These are phyloP conservation scores for Sicus ferrugineus DNA, from an alignment of 2,888 invertebrate genomes.

Conservation along the genomic window DNA sequence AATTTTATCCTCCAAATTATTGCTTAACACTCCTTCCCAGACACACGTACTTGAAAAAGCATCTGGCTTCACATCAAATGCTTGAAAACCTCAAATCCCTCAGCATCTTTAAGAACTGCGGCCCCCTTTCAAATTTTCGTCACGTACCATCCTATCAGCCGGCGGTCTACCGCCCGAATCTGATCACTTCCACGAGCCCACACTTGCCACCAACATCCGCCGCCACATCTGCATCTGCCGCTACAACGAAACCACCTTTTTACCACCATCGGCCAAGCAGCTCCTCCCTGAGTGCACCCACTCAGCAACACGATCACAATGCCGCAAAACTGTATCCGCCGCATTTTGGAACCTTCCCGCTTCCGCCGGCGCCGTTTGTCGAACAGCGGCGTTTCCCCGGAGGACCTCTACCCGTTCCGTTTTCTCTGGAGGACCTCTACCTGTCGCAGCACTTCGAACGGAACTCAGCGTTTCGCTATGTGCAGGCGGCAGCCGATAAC, in stretches of 20 bases:
- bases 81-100: constrained; percentile 57
- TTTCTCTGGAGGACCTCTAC: constrained; percentile 61
- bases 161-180: constrained; percentile 31
- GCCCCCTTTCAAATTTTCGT: constrained; percentile 21
- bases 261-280: not conserved
- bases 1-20: not conserved
- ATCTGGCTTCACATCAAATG: constrained; percentile 62
- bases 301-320: constrained; percentile 19
- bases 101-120: constrained; percentile 50
- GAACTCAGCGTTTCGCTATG: constrained; percentile 63
- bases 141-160: constrained; percentile 25
- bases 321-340: constrained; percentile 44
- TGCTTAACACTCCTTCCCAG: constrained; percentile 42
- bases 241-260: constrained; percentile 18
- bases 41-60: constrained; percentile 68
- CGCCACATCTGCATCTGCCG: constrained; percentile 5
- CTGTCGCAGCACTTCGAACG: constrained; percentile 60
- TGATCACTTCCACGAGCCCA: constrained; percentile 29
- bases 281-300: not conserved
- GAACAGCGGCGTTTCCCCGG: constrained; percentile 61
- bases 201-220: not conserved
- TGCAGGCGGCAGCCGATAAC: constrained; percentile 53
- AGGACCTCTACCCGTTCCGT: constrained; percentile 62
- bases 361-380: constrained; percentile 47
- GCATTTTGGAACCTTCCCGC: constrained; percentile 55